Conservation (phyloP, 2,797 vertebrate genomes). For the Pampus argenteus region DNA sequence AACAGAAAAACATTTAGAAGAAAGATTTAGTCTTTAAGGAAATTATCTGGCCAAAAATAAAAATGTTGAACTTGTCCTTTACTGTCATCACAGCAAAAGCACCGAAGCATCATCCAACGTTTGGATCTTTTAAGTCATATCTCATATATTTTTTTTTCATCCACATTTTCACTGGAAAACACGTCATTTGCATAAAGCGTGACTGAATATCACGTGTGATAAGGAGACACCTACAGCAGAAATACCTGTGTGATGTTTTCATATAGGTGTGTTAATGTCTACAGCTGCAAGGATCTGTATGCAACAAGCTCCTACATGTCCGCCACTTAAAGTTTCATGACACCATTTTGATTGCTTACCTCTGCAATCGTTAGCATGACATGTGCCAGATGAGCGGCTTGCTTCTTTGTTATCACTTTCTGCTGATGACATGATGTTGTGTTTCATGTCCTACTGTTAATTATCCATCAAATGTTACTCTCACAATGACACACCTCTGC, state of each 20-base stretch:
- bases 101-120: too few species aligned
- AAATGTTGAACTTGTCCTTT: conserved; percentile 18
- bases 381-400: conserved; percentile 22
- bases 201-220: not conserved
- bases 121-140: too few species aligned
- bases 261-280: conserved; percentile 21
- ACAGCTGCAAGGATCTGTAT: conserved; percentile 38
- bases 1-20: conserved; percentile 31
- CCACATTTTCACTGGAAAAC: not conserved
- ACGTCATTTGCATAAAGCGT: conserved; percentile 10
- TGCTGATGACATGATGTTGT: conserved; percentile 10
- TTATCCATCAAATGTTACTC: not conserved
- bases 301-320: conserved; percentile 53
- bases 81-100: conserved; percentile 35
- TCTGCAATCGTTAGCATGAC: conserved; percentile 28
- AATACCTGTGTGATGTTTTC: conserved; percentile 10
- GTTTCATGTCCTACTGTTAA: not conserved
- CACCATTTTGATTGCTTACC: conserved; percentile 35
- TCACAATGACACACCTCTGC: conserved; percentile 3
- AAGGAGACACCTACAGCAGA: not conserved
- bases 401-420: conserved; percentile 18
- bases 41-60: conserved; percentile 36
- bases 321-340: conserved; percentile 32
- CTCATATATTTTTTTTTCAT: too few species aligned
- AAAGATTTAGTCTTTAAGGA: conserved; percentile 28